These are phyloP conservation scores for Solea senegalensis DNA, from an alignment of 2,113 vertebrate species.

Conservation along the genomic window DNA sequence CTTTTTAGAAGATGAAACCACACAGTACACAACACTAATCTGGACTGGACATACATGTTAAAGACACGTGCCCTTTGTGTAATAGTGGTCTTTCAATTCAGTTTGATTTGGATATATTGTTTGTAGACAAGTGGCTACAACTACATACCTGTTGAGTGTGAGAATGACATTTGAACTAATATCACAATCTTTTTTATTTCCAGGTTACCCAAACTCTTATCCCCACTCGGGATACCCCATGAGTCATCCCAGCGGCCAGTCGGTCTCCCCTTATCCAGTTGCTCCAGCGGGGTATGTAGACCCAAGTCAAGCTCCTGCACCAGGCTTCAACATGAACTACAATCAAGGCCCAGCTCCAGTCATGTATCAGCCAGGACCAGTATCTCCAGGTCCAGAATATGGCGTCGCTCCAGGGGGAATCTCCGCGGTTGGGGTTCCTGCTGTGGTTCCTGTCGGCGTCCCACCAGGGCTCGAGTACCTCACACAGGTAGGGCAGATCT, in stretches of 20 bases:
- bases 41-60: too few relatives aligned
- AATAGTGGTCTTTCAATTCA: too few relatives aligned
- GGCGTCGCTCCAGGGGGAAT: slow-evolving; percentile 32
- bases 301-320: slow-evolving; percentile 63
- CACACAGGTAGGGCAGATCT: slow-evolving; percentile 79
- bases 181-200: not conserved
- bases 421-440: slow-evolving; percentile 22
- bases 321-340: slow-evolving; percentile 81
- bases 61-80: too few relatives aligned
- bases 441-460: slow-evolving; percentile 72
- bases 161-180: not conserved
- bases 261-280: slow-evolving; percentile 77
- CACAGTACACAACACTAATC: too few relatives aligned
- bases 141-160: too few relatives aligned
- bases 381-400: slow-evolving; percentile 43
- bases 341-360: slow-evolving; percentile 60
- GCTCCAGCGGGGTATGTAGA: slow-evolving; percentile 66
- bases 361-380: slow-evolving; percentile 74
- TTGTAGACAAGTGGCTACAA: too few relatives aligned
- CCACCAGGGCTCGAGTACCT: slow-evolving; percentile 88
- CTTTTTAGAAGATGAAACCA: too few relatives aligned
- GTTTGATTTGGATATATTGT: too few relatives aligned
- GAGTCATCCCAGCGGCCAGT: slow-evolving; percentile 67
- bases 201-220: slow-evolving; percentile 74
- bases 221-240: slow-evolving; percentile 74